phyloP scores from a whole-genome alignment of 2,797 vertebrate genomes.

The Nyctibius grandis region DNA sequence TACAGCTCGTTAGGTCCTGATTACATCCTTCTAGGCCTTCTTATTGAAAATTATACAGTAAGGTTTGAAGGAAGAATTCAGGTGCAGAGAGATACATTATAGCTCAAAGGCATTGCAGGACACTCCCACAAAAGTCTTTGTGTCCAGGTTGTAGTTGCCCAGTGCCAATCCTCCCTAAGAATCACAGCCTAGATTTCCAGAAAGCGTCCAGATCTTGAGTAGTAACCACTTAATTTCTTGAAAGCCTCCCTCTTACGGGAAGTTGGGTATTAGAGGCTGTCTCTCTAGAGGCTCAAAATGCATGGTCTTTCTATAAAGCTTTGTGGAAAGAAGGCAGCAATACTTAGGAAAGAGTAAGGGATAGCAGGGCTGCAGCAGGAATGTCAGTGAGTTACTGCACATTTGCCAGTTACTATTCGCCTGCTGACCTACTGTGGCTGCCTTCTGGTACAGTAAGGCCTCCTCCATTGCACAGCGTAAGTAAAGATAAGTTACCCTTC shows the following conservation, averaged over 20 bases:
- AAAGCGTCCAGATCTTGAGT: background rate
- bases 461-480: background rate
- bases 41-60: background rate
- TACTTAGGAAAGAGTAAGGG: background rate
- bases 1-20: background rate
- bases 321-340: background rate
- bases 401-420: background rate
- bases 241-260: background rate
- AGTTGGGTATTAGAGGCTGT: background rate
- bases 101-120: background rate
- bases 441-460: background rate
- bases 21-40: background rate
- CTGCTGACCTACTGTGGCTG: background rate
- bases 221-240: background rate
- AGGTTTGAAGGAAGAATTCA: background rate
- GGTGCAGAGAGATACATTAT: background rate
- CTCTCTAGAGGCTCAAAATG: background rate
- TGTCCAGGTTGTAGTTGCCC: background rate
- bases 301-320: background rate
- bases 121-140: background rate
- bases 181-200: background rate
- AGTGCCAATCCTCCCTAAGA: background rate
- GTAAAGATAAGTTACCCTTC: background rate
- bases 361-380: background rate
- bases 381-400: background rate